Conservation (phyloP, 2,113 vertebrate genomes). For the Odocoileus virginianus region DNA sequence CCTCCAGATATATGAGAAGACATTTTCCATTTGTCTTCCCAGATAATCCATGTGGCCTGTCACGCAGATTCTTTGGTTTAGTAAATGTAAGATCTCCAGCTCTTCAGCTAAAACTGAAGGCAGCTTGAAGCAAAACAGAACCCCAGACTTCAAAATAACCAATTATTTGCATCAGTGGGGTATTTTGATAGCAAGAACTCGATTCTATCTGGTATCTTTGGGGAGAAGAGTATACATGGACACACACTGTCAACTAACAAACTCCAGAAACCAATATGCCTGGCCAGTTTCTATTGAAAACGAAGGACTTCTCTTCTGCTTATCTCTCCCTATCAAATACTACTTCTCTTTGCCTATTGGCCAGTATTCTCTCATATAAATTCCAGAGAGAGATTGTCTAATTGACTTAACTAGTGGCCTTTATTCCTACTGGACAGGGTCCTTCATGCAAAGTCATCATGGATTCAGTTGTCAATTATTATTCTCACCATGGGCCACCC, state of each 20-base stretch:
- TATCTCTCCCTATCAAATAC: not conserved
- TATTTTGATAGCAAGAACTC: not conserved
- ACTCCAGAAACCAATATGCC: not conserved
- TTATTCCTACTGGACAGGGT: not conserved
- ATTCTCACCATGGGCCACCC: not conserved
- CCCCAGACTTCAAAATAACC: not conserved
- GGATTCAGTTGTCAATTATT: not conserved
- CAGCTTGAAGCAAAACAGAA: conserved; percentile 25
- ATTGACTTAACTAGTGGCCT: not conserved
- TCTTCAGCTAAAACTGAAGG: not conserved
- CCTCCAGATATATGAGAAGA: not conserved
- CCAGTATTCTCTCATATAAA: not conserved
- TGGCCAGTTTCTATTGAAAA: not conserved
- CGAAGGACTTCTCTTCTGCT: not conserved
- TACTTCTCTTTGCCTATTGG: not conserved
- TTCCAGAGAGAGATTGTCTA: not conserved
- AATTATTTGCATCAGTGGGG: not conserved
- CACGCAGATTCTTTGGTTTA: not conserved
- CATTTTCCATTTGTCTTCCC: not conserved
- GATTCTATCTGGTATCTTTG: not conserved
- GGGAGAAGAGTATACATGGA: not conserved
- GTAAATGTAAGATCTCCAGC: not conserved
- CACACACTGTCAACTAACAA: not conserved
- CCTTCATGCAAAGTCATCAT: not conserved
- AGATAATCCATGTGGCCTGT: not conserved